Conservation (phyloP, 2,113 vertebrate genomes). For the Genyomyrus donnyi region DNA sequence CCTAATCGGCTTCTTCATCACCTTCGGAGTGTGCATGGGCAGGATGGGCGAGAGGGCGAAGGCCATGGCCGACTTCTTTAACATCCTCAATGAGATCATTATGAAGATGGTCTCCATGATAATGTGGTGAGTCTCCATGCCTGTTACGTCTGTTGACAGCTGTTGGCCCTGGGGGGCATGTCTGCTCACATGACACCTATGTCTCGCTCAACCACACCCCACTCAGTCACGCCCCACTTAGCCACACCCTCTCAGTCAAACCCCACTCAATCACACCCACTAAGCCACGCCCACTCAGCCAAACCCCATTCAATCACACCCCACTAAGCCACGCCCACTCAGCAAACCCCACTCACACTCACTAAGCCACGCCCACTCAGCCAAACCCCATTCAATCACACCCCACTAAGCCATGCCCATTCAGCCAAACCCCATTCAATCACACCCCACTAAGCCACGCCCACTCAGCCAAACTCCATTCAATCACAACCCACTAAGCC, state of each 20-base stretch:
- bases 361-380: background rate
- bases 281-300: background rate
- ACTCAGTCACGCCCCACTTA: background rate
- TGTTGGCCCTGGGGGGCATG: background rate
- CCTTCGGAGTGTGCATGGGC: conserved; percentile 71
- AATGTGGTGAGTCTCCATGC: conserved; percentile 64
- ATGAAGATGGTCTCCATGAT: conserved; percentile 77
- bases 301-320: background rate
- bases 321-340: background rate
- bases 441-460: background rate
- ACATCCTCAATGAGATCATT: conserved; percentile 76
- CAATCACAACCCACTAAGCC: background rate
- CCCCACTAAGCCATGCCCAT: background rate
- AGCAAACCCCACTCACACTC: background rate
- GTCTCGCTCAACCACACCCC: background rate
- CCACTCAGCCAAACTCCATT: background rate
- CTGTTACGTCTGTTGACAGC: background rate
- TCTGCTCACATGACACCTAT: background rate
- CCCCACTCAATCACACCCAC: background rate
- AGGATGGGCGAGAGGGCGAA: conserved; percentile 69
- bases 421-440: background rate
- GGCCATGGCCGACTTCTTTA: conserved; percentile 74
- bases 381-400: background rate
- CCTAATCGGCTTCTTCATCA: conserved; percentile 75
- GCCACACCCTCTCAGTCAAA: background rate